A percentile compares a stretch with the other conserved stretches of the same genome.
Conservation (phyloP, 2,113 vertebrate species). For the Hemicordylus capensis region DNA sequence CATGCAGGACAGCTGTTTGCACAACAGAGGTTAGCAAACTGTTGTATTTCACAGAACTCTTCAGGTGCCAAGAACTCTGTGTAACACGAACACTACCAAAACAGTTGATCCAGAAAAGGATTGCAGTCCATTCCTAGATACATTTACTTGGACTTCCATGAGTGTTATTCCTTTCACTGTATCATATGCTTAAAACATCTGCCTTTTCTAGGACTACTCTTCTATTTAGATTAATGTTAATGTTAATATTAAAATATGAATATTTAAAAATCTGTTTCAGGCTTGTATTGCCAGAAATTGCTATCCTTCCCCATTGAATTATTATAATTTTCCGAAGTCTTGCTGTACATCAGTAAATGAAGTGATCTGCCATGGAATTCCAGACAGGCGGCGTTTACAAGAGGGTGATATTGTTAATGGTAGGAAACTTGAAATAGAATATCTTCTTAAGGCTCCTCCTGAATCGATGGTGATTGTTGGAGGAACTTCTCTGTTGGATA, state of each 20-base stretch:
- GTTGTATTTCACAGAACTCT: background rate
- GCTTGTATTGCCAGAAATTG: conserved; percentile 95
- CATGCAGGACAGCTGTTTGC: background rate
- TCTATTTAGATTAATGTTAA: conserved; percentile 26
- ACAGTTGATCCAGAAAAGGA: background rate
- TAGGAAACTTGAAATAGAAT: conserved; percentile 64
- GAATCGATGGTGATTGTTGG: background rate
- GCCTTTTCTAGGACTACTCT: conserved; percentile 1
- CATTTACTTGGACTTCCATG: background rate
- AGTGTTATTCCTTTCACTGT: background rate
- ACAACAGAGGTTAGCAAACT: background rate
- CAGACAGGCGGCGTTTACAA: conserved; percentile 90
- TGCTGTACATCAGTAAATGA: conserved; percentile 99
- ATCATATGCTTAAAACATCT: background rate
- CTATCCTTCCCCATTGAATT: conserved; percentile 98
- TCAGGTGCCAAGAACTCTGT: background rate
- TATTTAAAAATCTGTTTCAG: conserved; percentile 73
- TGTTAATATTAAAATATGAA: too few species aligned
- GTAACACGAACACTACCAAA: background rate
- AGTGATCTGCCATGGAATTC: conserved; percentile 98
- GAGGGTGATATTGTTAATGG: conserved; percentile 98
- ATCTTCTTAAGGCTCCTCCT: background rate
- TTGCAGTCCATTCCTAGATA: background rate
- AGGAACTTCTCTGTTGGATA: background rate
- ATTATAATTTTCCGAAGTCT: conserved; percentile 99